Evolutionary conservation across 2,888 invertebrate genomes (phyloP).

Genomic region (Megastigmus dorsalis): DNA sequence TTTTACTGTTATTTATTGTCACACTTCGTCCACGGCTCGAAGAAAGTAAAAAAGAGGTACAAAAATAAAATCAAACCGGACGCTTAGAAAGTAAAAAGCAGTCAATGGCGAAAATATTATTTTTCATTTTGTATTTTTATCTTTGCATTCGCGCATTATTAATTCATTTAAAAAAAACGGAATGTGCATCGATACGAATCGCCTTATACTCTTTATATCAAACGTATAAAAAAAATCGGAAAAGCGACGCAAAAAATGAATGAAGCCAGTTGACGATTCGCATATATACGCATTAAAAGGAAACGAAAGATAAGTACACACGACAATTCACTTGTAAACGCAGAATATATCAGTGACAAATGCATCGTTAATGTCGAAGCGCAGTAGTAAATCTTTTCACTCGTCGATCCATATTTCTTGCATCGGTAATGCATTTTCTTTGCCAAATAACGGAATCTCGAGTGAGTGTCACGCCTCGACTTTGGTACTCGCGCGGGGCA

Average conservation of each 20-base stretch:
- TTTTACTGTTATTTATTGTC: constrained; percentile 41
- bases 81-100: constrained; percentile 21
- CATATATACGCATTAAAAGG: constrained; percentile 5
- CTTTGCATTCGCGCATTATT: constrained; percentile 1
- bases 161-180: constrained; percentile 36
- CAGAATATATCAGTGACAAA: constrained; percentile 31
- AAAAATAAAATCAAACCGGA: constrained; percentile 43
- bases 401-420: not conserved
- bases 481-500: constrained; percentile 56
- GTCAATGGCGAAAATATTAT: not conserved
- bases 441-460: not conserved
- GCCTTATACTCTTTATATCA: constrained; percentile 13
- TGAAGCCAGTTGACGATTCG: constrained; percentile 15
- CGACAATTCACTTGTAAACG: constrained; percentile 29
- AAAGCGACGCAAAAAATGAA: constrained; percentile 5
- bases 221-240: constrained; percentile 40
- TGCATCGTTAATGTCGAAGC: constrained; percentile 30
- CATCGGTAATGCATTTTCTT: constrained; percentile 3
- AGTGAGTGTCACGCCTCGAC: constrained; percentile 6
- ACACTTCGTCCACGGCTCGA: constrained; percentile 11
- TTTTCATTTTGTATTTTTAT: constrained; percentile 8
- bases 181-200: constrained; percentile 44
- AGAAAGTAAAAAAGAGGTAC: constrained; percentile 27
- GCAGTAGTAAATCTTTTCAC: not conserved
- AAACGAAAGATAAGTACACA: constrained; percentile 45